These are phyloP conservation scores for Porites australiensis DNA, from an alignment of 64 coral and sea anemone species.

Conservation along the genomic window DNA sequence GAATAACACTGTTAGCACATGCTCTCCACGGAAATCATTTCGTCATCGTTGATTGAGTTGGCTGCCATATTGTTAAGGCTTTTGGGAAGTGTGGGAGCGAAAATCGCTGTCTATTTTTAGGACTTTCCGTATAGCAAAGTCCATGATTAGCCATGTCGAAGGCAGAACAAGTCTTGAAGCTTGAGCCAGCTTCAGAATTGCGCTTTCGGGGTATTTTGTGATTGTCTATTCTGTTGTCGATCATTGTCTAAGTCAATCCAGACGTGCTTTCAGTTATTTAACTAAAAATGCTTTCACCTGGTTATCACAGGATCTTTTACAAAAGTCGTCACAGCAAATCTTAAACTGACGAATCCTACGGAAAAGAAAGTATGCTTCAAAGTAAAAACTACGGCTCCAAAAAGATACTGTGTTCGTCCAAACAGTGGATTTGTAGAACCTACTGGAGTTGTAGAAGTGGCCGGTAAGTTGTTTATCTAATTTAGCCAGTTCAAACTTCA, in stretches of 20 bases:
- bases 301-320: constrained; percentile 85
- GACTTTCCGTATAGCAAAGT: constrained; percentile 44
- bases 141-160: constrained; percentile 92
- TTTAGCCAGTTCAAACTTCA: not conserved
- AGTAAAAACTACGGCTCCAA: constrained; percentile 98
- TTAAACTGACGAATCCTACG: constrained; percentile 93
- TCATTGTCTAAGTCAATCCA: not conserved
- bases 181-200: constrained; percentile 89
- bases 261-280: constrained; percentile 10
- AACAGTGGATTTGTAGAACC: constrained; percentile 94
- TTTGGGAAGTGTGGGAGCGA: not conserved
- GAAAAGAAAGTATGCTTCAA: constrained; percentile 96
- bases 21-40: constrained; percentile 15
- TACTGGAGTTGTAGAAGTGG: constrained; percentile 86
- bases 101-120: constrained; percentile 56
- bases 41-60: constrained; percentile 87
- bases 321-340: constrained; percentile 88
- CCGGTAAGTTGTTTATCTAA: constrained; percentile 73
- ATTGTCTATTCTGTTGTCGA: not conserved
- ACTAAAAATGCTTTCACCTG: constrained; percentile 7
- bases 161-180: constrained; percentile 90
- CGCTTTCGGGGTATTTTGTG: constrained; percentile 87
- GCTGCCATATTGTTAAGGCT: constrained; percentile 88
- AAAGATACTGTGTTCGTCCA: constrained; percentile 93
- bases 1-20: constrained; percentile 25